phyloP scores from a whole-genome alignment of 2,113 vertebrate species.

The Bubo blakistoni region DNA sequence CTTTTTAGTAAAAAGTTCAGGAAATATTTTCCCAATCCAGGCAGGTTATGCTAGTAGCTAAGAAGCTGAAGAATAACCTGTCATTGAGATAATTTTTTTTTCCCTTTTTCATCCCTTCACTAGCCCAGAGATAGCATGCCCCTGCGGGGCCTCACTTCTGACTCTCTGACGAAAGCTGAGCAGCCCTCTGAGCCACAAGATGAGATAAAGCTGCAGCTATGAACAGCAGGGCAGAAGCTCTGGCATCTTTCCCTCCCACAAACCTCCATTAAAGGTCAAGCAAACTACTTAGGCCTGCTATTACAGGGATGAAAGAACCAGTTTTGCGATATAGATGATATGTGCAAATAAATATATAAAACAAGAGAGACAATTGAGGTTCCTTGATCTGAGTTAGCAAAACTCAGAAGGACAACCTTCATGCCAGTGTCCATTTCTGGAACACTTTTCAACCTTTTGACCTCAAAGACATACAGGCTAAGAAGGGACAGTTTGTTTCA shows the following conservation, averaged over 20 bases:
- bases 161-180: slow-evolving; percentile 31
- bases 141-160: not conserved
- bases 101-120: not conserved
- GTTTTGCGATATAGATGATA: not conserved
- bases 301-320: not conserved
- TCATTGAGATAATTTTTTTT: not conserved
- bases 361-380: not conserved
- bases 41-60: not conserved
- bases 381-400: not conserved
- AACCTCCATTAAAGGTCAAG: slow-evolving; percentile 36
- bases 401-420: not conserved
- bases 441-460: not conserved
- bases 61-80: not conserved
- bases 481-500: slow-evolving; percentile 1
- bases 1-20: not conserved
- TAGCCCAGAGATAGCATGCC: not conserved
- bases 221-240: not conserved
- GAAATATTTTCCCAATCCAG: not conserved
- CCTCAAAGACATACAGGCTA: not conserved
- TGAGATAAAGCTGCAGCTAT: slow-evolving; percentile 48
- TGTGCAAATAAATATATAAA: not conserved
- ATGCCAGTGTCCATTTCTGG: not conserved
- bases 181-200: slow-evolving; percentile 10
- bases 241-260: slow-evolving; percentile 32
- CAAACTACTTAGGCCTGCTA: not conserved